A percentile compares a stretch with the other conserved stretches of the same genome.
Evolutionary conservation across 2,888 invertebrate species (phyloP).

Genomic region (Eucera pruinosa): DNA sequence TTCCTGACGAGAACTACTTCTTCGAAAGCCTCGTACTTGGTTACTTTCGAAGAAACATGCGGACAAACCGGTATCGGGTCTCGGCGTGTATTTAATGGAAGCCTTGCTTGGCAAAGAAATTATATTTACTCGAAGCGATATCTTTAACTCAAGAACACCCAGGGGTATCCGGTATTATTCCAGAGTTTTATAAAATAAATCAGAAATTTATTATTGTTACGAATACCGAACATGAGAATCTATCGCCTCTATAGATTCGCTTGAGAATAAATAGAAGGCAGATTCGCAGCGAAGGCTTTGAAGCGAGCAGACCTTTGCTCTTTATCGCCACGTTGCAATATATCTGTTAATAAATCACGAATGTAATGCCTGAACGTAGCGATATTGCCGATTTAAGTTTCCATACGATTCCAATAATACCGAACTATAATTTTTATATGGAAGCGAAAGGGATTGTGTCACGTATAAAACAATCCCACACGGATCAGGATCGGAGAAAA

Average conservation of each 20-base stretch:
- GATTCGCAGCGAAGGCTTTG: too few species aligned
- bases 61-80: constrained; percentile 34
- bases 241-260: too few species aligned
- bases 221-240: too few species aligned
- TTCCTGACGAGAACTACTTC: constrained; percentile 19
- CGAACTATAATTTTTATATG: too few species aligned
- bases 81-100: constrained; percentile 15
- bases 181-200: neutral
- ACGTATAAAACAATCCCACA: neutral
- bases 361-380: too few species aligned
- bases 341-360: too few species aligned
- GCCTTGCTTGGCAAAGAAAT: neutral
- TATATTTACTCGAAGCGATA: neutral
- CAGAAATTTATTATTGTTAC: neutral
- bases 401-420: too few species aligned
- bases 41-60: constrained; percentile 12
- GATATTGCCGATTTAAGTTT: too few species aligned
- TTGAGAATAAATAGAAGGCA: too few species aligned
- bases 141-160: neutral
- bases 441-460: too few species aligned
- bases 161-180: neutral
- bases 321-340: too few species aligned
- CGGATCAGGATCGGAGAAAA: neutral
- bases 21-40: neutral
- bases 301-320: too few species aligned